Percentiles rank a stretch among this genome's conserved stretches.
Conservation (phyloP, 1,140 invertebrate species). For the Brachionus paranguensis region DNA sequence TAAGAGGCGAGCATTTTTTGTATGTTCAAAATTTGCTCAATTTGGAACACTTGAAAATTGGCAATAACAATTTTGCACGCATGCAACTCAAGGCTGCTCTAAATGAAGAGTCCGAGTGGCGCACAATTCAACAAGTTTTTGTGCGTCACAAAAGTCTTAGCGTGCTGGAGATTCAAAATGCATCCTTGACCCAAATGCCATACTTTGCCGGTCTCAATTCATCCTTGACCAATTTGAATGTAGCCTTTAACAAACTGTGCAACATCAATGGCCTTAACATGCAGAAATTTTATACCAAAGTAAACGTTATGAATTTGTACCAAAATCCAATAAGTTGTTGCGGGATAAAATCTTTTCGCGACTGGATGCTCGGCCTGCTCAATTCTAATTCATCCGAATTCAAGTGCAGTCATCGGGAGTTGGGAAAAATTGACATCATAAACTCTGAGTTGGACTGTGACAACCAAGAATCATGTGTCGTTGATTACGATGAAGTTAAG, state of each 20-base stretch:
- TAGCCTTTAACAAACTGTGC: background rate
- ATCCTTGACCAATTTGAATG: background rate
- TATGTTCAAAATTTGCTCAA: background rate
- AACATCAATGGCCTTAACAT: conserved; percentile 1
- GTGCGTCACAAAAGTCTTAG: background rate
- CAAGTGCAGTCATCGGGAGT: background rate
- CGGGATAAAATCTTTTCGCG: background rate
- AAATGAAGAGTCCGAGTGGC: background rate
- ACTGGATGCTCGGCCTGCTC: background rate
- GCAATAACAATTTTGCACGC: conserved; percentile 4
- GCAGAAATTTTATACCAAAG: background rate
- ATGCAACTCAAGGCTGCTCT: background rate
- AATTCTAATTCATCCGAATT: conserved; percentile 8
- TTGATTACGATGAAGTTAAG: background rate
- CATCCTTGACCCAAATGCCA: background rate
- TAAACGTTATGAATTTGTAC: background rate
- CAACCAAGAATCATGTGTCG: background rate
- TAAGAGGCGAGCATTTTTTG: background rate
- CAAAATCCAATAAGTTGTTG: conserved; percentile 20
- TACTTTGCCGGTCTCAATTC: background rate
- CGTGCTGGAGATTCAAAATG: background rate
- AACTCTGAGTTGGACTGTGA: background rate
- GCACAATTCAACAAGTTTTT: background rate
- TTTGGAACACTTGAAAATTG: conserved; percentile 4
- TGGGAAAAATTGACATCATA: background rate